Conservation (phyloP, 2,888 invertebrate species). For the Sinotaia quadrata region DNA sequence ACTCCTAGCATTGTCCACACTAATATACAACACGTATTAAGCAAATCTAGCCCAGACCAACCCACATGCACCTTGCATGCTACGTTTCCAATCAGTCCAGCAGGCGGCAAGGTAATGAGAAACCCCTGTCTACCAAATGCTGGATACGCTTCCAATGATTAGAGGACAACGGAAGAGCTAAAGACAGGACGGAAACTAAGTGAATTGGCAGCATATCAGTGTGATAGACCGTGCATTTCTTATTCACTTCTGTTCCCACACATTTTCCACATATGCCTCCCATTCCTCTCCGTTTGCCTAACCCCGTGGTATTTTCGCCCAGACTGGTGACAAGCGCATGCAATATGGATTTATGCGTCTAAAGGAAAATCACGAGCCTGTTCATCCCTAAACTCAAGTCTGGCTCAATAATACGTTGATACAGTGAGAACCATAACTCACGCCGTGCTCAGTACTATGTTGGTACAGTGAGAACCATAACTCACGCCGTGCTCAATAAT, state of each 20-base stretch:
- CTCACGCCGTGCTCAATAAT: neutral
- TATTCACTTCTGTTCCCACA: conserved; percentile 13
- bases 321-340: conserved; percentile 6
- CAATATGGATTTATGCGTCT: conserved; percentile 1
- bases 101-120: conserved; percentile 4
- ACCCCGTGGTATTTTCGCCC: conserved; percentile 25
- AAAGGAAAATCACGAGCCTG: conserved; percentile 2
- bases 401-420: neutral
- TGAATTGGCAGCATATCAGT: neutral
- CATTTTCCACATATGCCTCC: conserved; percentile 8
- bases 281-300: conserved; percentile 15
- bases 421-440: too few species aligned
- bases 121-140: neutral
- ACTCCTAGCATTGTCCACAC: too few species aligned
- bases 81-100: conserved; percentile 15
- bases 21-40: too few species aligned
- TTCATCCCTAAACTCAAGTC: neutral
- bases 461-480: too few species aligned
- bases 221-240: neutral
- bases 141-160: neutral
- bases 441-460: too few species aligned
- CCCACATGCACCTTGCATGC: neutral
- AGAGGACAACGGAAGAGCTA: conserved; percentile 5
- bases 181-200: conserved; percentile 11
- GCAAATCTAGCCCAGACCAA: neutral